These are phyloP conservation scores for Drosophila sp. DNA, from an alignment of 1,140 invertebrate species.

Conservation along the genomic window DNA sequence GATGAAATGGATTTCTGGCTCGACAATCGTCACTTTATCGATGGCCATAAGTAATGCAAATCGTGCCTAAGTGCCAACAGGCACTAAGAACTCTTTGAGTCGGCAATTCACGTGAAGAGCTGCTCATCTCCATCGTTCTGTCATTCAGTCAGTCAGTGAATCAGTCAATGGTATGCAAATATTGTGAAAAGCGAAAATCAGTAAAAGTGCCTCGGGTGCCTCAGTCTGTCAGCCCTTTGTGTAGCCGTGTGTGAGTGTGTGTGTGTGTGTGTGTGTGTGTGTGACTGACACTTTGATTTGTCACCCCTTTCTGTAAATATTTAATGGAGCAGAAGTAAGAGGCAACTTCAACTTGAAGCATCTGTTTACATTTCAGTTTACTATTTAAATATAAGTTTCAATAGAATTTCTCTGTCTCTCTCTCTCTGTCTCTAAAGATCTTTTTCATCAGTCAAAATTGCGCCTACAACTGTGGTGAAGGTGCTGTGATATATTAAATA, in stretches of 20 bases:
- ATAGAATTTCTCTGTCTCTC: not conserved
- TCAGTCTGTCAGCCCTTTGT: constrained; percentile 53
- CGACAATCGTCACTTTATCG: constrained; percentile 26
- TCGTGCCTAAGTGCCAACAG: constrained; percentile 70
- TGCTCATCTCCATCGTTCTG: constrained; percentile 11
- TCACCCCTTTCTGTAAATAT: constrained; percentile 72
- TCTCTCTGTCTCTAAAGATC: not conserved
- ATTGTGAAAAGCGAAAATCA: constrained; percentile 71
- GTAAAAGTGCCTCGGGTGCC: constrained; percentile 59
- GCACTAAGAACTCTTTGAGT: constrained; percentile 58
- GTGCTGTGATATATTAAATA: too few species aligned
- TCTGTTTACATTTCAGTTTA: constrained; percentile 42
- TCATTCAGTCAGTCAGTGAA: too few species aligned
- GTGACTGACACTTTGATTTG: constrained; percentile 74
- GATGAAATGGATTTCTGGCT: constrained; percentile 15
- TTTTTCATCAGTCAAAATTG: not conserved
- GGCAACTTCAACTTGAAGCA: constrained; percentile 22
- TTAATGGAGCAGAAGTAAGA: constrained; percentile 76
- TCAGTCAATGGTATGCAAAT: constrained; percentile 71
- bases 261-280: constrained; percentile 6
- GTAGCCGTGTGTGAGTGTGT: constrained; percentile 50
- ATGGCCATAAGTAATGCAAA: constrained; percentile 66
- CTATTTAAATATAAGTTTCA: constrained; percentile 27
- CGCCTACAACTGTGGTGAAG: not conserved
- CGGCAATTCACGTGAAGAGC: not conserved